Percentiles rank a stretch among this genome's conserved stretches.
These are phyloP conservation scores for Cerastis rubricosa DNA, from an alignment of 2,888 invertebrate genomes.

Conservation along the genomic window DNA sequence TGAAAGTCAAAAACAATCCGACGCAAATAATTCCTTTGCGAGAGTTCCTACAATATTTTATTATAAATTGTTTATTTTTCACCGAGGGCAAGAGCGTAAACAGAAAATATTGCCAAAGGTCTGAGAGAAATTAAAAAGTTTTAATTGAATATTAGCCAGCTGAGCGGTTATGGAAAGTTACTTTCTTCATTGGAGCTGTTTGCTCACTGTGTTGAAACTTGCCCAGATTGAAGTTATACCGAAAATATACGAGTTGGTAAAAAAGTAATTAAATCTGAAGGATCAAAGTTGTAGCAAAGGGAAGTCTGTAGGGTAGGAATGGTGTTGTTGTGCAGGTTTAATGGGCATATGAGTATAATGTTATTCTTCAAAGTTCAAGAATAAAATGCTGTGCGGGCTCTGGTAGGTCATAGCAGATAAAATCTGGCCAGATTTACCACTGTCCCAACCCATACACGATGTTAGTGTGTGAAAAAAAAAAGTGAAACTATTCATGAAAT, in stretches of 20 bases:
- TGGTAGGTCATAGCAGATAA: neutral
- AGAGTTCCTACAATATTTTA: slow-evolving; percentile 58
- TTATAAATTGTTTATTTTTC: slow-evolving; percentile 77
- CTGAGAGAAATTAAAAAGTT: slow-evolving; percentile 85
- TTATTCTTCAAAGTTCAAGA: neutral
- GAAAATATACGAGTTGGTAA: slow-evolving; percentile 71
- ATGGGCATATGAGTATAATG: neutral
- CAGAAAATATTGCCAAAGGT: slow-evolving; percentile 83
- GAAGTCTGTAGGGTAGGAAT: slow-evolving; percentile 21
- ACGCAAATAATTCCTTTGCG: slow-evolving; percentile 58
- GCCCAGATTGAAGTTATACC: slow-evolving; percentile 73
- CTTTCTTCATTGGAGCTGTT: slow-evolving; percentile 70
- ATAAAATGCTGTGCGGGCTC: neutral
- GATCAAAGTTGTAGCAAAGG: slow-evolving; percentile 61
- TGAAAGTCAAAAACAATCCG: slow-evolving; percentile 58
- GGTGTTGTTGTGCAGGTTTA: slow-evolving; percentile 5
- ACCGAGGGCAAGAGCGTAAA: slow-evolving; percentile 73
- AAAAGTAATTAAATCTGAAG: slow-evolving; percentile 76
- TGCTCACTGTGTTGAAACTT: slow-evolving; percentile 74
- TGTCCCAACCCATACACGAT: neutral
- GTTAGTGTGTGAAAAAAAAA: neutral
- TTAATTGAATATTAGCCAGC: slow-evolving; percentile 88
- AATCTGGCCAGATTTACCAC: neutral
- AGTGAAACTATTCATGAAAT: neutral
- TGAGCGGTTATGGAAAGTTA: slow-evolving; percentile 79